These are phyloP conservation scores for Malurus elegans DNA, from an alignment of 2,113 vertebrate species.

Conservation along the genomic window DNA sequence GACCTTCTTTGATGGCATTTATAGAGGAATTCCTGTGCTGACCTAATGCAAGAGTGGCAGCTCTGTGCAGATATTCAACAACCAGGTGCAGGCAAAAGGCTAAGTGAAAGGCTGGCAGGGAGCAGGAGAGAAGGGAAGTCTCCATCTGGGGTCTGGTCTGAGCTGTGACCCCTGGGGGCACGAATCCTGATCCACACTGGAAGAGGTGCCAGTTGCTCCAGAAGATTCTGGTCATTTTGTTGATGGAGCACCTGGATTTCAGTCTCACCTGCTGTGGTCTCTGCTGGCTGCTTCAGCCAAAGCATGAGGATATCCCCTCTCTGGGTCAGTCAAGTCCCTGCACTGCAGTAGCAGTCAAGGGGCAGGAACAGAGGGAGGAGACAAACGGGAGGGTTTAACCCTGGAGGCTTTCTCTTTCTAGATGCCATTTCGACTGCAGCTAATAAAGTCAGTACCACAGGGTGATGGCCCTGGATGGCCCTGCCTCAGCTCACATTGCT, in stretches of 20 bases:
- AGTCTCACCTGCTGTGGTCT: neutral
- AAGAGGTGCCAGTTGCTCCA: neutral
- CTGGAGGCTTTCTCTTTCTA: neutral
- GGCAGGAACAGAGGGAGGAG: neutral
- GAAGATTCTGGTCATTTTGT: neutral
- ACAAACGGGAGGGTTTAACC: neutral
- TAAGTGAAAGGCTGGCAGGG: neutral
- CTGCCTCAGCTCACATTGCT: neutral
- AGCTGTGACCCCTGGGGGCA: neutral
- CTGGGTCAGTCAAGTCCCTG: neutral
- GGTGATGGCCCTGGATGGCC: neutral
- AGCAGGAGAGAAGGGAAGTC: neutral
- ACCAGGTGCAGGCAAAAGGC: neutral
- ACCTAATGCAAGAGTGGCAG: neutral
- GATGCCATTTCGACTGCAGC: neutral
- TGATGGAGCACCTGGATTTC: neutral
- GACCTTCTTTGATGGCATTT: neutral
- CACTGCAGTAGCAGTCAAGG: fast-evolving
- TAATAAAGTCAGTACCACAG: neutral
- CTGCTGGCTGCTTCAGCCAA: neutral
- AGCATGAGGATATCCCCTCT: fast-evolving
- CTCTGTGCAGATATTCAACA: neutral
- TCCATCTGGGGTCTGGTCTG: neutral
- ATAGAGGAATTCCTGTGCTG: neutral
- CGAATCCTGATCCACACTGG: neutral